Conservation (phyloP, 2,888 invertebrate genomes). For the Alloplasta piceator region DNA sequence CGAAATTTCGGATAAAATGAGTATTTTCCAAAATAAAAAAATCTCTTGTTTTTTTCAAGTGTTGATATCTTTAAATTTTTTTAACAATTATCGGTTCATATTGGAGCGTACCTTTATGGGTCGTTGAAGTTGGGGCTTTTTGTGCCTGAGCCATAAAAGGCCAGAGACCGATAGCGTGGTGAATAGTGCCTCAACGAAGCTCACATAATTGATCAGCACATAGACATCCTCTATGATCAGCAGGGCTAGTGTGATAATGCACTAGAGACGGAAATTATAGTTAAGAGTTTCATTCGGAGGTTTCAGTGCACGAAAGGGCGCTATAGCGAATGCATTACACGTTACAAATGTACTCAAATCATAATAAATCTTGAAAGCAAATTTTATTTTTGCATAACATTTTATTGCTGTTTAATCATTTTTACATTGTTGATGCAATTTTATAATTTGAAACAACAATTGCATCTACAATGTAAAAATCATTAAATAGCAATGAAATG, state of each 20-base stretch:
- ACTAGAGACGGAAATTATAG: slow-evolving; percentile 86
- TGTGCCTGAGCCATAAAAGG: slow-evolving; percentile 92
- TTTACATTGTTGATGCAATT: too few species aligned
- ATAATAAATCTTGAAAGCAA: too few species aligned
- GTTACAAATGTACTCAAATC: background rate
- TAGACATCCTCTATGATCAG: slow-evolving; percentile 93
- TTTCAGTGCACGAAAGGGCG: slow-evolving; percentile 48
- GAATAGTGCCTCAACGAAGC: slow-evolving; percentile 95
- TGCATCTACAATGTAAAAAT: too few species aligned
- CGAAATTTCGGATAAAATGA: too few species aligned
- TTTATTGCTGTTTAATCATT: too few species aligned
- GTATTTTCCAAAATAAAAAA: slow-evolving; percentile 2
- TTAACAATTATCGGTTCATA: slow-evolving; percentile 1
- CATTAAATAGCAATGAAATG: too few species aligned
- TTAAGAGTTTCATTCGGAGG: slow-evolving; percentile 71
- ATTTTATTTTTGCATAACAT: too few species aligned
- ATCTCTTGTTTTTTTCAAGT: background rate
- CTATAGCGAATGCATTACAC: slow-evolving; percentile 13
- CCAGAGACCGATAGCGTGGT: slow-evolving; percentile 93
- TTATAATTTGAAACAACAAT: too few species aligned
- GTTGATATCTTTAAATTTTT: background rate
- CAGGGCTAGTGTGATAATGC: slow-evolving; percentile 91
- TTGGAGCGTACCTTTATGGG: slow-evolving; percentile 89
- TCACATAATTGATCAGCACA: slow-evolving; percentile 94
- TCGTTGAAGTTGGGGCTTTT: slow-evolving; percentile 89